Percentiles rank a stretch among this genome's conserved stretches.
These are phyloP conservation scores for Fukomys damarensis DNA, from an alignment of 2,113 vertebrate genomes.

Conservation along the genomic window DNA sequence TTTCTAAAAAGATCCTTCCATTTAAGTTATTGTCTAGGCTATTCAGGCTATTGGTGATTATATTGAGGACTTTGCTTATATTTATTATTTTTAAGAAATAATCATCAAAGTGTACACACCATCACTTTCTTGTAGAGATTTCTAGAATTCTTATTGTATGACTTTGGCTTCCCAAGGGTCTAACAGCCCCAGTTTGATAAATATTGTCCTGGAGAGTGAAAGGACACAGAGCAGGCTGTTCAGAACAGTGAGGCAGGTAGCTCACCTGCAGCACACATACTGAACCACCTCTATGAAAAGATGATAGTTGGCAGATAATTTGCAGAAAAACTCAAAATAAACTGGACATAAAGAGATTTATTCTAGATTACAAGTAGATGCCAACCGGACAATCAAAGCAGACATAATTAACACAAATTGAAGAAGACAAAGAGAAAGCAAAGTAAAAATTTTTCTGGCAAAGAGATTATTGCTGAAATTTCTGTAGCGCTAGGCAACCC, in stretches of 20 bases:
- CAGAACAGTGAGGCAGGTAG: conserved; percentile 7
- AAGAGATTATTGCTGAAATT: conserved; percentile 70
- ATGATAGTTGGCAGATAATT: conserved; percentile 55
- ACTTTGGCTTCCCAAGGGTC: neutral
- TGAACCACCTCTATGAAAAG: conserved; percentile 15
- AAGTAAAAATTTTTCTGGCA: conserved; percentile 55
- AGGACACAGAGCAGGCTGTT: neutral
- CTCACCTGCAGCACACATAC: neutral
- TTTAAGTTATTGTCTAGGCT: neutral
- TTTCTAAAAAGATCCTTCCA: neutral
- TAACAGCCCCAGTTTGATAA: neutral
- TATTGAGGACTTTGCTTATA: neutral
- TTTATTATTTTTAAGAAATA: neutral
- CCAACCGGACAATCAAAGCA: conserved; percentile 42
- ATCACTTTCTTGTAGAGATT: neutral
- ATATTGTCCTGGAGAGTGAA: neutral
- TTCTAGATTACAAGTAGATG: conserved; percentile 44
- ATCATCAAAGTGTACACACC: neutral
- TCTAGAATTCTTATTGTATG: neutral
- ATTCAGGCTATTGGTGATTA: neutral
- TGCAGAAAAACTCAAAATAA: conserved; percentile 54
- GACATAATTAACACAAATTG: conserved; percentile 66
- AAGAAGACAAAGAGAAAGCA: conserved; percentile 70
- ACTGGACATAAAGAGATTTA: conserved; percentile 63
- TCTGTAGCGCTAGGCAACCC: conserved; percentile 52